Evolutionary conservation across 2,888 invertebrate species (phyloP).

Genomic region (Ophion costatus): DNA sequence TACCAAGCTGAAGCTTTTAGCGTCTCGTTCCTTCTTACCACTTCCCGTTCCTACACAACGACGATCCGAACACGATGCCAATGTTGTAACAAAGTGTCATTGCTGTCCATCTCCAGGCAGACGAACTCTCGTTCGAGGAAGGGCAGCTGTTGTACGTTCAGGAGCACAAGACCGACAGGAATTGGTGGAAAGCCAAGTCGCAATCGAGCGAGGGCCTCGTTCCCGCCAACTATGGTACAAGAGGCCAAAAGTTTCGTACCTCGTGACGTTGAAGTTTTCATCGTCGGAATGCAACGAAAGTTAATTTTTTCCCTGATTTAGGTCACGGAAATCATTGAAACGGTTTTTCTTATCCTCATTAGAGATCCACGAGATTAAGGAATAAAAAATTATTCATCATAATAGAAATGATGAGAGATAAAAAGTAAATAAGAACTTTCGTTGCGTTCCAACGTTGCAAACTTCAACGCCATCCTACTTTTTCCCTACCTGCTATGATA

Average conservation of each 20-base stretch:
- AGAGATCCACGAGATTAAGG: too few species aligned
- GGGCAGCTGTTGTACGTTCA: constrained; percentile 87
- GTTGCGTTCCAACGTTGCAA: too few species aligned
- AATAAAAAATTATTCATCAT: too few species aligned
- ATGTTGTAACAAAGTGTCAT: background rate
- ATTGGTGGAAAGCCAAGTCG: constrained; percentile 86
- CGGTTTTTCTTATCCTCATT: too few species aligned
- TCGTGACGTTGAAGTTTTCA: too few species aligned
- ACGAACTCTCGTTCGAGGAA: constrained; percentile 88
- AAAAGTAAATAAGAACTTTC: too few species aligned
- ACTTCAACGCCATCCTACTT: background rate
- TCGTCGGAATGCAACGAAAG: too few species aligned
- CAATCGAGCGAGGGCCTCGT: constrained; percentile 85
- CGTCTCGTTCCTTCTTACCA: too few species aligned
- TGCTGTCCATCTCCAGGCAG: constrained; percentile 79
- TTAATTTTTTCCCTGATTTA: too few species aligned
- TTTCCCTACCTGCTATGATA: background rate
- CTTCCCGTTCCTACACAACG: background rate
- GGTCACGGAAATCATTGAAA: too few species aligned
- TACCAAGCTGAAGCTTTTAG: too few species aligned
- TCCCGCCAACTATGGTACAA: constrained; percentile 86
- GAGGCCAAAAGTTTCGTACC: background rate
- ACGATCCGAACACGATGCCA: background rate
- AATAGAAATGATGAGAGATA: too few species aligned
- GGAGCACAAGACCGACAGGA: constrained; percentile 84